phyloP scores from a whole-genome alignment of 2,113 vertebrate genomes.

The Heloderma charlesbogerti region DNA sequence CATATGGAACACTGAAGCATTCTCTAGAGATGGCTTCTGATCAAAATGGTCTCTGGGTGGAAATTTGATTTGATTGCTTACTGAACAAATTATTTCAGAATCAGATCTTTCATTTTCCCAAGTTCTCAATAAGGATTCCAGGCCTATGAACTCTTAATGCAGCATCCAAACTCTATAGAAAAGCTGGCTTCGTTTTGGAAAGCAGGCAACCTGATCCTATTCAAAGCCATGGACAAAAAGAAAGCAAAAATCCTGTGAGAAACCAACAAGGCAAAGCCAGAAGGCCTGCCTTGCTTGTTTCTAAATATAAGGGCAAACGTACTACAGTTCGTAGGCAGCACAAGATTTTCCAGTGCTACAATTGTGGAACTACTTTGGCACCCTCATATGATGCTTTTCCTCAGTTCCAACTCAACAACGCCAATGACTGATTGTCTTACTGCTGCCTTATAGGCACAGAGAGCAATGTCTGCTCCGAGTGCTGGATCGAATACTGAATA shows the following conservation, averaged over 20 bases:
- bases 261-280: not conserved
- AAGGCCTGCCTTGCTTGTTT: not conserved
- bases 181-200: not conserved
- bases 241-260: not conserved
- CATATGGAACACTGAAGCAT: conserved; percentile 10
- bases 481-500: not conserved
- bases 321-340: not conserved
- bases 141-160: conserved; percentile 18
- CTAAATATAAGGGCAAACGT: not conserved
- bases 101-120: rapidly evolving
- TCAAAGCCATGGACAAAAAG: too few relatives aligned
- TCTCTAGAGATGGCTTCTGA: conserved; percentile 3
- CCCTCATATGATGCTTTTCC: not conserved
- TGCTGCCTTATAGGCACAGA: not conserved
- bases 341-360: not conserved
- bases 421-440: not conserved
- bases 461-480: not conserved
- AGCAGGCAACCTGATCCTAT: not conserved
- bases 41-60: conserved; percentile 13
- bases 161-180: not conserved
- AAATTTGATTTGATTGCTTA: not conserved
- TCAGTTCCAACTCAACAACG: not conserved
- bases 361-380: not conserved
- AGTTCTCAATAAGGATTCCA: not conserved
- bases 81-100: conserved; percentile 5